phyloP scores from a whole-genome alignment of 2,797 vertebrate genomes.

The Gymnodraco acuticeps region DNA sequence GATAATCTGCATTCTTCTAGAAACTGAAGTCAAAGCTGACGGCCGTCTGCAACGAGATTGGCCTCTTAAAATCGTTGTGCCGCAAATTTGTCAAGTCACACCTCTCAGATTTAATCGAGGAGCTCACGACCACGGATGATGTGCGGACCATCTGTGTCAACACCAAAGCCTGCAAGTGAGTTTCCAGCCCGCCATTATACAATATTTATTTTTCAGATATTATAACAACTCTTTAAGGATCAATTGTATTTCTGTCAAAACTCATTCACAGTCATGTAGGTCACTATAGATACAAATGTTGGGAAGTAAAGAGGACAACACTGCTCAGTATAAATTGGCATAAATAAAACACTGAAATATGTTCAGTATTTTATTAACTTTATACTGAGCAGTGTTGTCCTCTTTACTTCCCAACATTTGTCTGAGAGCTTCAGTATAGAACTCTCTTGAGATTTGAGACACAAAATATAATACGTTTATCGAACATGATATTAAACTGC shows the following conservation, averaged over 20 bases:
- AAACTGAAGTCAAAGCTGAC: not conserved
- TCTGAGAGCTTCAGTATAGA: not conserved
- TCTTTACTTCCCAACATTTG: not conserved
- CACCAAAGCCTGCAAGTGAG: slow-evolving; percentile 69
- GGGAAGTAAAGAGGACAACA: too few relatives aligned
- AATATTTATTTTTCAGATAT: not conserved
- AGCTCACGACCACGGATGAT: slow-evolving; percentile 57
- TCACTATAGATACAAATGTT: too few relatives aligned
- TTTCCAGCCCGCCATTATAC: not conserved
- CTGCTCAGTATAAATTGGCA: too few relatives aligned
- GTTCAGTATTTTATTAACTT: too few relatives aligned
- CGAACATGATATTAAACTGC: not conserved
- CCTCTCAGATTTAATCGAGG: slow-evolving; percentile 36
- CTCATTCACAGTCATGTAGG: too few relatives aligned
- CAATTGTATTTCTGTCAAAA: not conserved
- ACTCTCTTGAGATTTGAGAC: too few relatives aligned
- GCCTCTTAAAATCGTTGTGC: slow-evolving; percentile 36
- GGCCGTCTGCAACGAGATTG: slow-evolving; percentile 6
- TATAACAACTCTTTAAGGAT: not conserved
- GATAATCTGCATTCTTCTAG: slow-evolving; percentile 40
- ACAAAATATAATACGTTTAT: not conserved
- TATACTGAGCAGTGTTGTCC: too few relatives aligned
- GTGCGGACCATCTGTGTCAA: slow-evolving; percentile 73
- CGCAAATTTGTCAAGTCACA: slow-evolving; percentile 21
- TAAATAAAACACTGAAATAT: too few relatives aligned